Conservation (phyloP, 2,888 invertebrate genomes). For the Ochropleura plecta region DNA sequence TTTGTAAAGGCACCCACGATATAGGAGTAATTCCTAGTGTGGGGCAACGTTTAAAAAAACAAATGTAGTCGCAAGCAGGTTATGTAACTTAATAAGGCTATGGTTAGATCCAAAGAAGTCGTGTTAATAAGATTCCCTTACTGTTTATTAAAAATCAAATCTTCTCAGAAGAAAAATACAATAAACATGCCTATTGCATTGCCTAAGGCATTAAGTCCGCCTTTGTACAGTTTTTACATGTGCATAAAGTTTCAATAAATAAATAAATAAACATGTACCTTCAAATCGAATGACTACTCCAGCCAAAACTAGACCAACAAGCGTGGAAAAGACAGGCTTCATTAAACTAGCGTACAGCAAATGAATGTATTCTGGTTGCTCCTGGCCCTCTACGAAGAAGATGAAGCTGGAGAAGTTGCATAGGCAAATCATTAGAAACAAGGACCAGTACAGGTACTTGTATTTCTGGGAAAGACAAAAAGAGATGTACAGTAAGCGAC, state of each 20-base stretch:
- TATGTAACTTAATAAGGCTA: neutral
- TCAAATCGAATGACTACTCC: constrained; percentile 72
- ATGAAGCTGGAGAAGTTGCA: constrained; percentile 58
- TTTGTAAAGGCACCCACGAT: too few species aligned
- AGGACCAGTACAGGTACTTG: constrained; percentile 65
- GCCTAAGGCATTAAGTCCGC: too few species aligned
- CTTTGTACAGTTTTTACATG: too few species aligned
- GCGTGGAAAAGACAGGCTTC: constrained; percentile 59
- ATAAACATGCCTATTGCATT: too few species aligned
- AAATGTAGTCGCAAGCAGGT: too few species aligned
- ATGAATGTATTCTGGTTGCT: constrained; percentile 37
- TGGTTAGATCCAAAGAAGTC: neutral
- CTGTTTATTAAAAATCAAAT: neutral
- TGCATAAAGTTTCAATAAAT: too few species aligned
- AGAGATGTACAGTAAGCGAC: neutral
- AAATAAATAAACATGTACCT: constrained; percentile 62
- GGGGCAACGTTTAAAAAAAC: too few species aligned
- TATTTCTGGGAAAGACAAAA: constrained; percentile 70
- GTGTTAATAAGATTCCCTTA: too few species aligned
- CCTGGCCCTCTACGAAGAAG: constrained; percentile 66
- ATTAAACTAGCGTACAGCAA: constrained; percentile 61
- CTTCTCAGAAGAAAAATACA: neutral
- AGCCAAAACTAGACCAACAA: constrained; percentile 55
- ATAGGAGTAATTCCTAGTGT: too few species aligned
- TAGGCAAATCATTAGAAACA: constrained; percentile 51